Conservation (phyloP, 2,797 vertebrate species). For the Esox lucius region DNA sequence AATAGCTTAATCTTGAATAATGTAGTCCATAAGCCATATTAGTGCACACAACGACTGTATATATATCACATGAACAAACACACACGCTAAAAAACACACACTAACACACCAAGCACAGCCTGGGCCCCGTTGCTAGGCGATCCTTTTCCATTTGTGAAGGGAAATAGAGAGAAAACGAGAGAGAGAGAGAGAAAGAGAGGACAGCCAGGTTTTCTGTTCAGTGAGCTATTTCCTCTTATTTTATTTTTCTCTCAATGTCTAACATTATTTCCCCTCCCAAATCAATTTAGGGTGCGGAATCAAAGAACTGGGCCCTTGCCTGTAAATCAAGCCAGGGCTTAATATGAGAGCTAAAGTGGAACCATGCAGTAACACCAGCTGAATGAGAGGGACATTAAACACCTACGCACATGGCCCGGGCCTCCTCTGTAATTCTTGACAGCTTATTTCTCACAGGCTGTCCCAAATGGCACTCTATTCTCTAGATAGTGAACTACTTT, state of each 20-base stretch:
- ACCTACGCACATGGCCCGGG: constrained; percentile 6
- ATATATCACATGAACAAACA: constrained; percentile 2
- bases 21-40: constrained; percentile 17
- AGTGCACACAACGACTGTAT: not conserved
- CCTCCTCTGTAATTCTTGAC: constrained; percentile 1
- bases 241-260: not conserved
- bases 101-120: constrained; percentile 2
- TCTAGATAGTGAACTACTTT: not conserved
- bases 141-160: not conserved
- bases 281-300: constrained; percentile 1
- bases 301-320: not conserved
- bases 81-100: not conserved
- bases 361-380: constrained; percentile 4
- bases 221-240: not conserved
- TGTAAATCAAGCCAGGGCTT: constrained; percentile 1
- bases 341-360: constrained; percentile 2
- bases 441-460: not conserved
- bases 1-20: constrained; percentile 10
- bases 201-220: not conserved
- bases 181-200: not conserved
- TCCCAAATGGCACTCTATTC: constrained; percentile 2
- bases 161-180: not conserved
- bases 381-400: constrained; percentile 11
- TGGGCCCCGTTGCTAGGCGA: constrained; percentile 15
- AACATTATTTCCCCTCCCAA: not conserved